Base-by-base conservation (phyloP, 2,113 vertebrate genomes). In the Prolemur simus region DNA sequence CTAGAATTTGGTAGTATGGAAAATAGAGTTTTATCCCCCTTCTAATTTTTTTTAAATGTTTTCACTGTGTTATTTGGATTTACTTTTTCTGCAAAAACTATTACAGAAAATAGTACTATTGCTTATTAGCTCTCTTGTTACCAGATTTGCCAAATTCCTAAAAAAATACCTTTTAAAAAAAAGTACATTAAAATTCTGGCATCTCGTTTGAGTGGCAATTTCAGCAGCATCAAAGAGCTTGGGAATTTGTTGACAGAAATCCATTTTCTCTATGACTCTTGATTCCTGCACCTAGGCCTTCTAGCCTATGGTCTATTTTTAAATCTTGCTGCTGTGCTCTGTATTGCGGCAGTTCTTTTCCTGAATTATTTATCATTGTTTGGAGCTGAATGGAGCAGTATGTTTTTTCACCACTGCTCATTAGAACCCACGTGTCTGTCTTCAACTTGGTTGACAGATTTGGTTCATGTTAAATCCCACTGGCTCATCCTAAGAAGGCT, bases 291-390 rank as follows among this genome's bases (percentile, higher is more conserved):
- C 96, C 93, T 97, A 39, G 92, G 91, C 88, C 86, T 93, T 95
- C 29, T 60, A 1, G 88, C 13, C 2, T 95, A 0, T 1, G 92
- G 58, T 97, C 98, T 98, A 98, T 98, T 98, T 98, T 98, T 98
- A 97, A 96, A 82, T 84, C 0, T 4, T 52, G 94, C 97, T 98
- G 97, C 39, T 96, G 68, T 90, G 92, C 96, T 98, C 98, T 98
- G 68, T 97, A 96, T 97, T 98, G 98, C 96, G 25, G 98, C 97
- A 98, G 95, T 98, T 98, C 97, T 98, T 97, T 94, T 97, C 93
- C 97, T 98, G 98, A 98, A 98, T 99, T 98, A 99, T 98, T 99
- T 98, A 98, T 97, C 98, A 94, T 94, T 73, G 92, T 96, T 97
- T 80, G 96, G 97, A 98, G 96, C 97, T 97, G 98, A 98, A 98